Base-by-base conservation (phyloP, 23 tunicate genomes). In the Aplidium turbinatum region DNA sequence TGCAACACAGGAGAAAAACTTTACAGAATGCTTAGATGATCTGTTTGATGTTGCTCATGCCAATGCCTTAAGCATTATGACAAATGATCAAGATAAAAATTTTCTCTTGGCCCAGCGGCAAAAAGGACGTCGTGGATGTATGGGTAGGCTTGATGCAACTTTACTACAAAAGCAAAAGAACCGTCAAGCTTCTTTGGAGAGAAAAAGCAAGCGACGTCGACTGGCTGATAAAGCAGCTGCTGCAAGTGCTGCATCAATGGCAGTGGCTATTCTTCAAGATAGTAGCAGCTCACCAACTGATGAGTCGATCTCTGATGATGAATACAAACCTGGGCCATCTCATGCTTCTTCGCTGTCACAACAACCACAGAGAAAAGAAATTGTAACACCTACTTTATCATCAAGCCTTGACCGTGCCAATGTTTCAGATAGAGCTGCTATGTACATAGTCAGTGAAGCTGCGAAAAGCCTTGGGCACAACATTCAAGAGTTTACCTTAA, bases 21-120 rank as follows among this genome's bases (percentile, higher is more conserved):
- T 60, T 31, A 60, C 30, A 4, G 67, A 60, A 28, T 31, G 9
- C 6, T 60, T 54, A 25, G 60, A 54, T 25, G 19, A 28, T 5
- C 67, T 60, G 4, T 60, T 60, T 29, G 67, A 60, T 60, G 67
- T 60, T 26, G 67, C 67, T 4, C 67, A 60, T 60, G 67, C 67
- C 5, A 16, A 60, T 9, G 67, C 67, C 5, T 31, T 60, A 30
- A 5, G 3, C 67, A 29, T 4, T 5, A 60, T 60, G 67, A 53
- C 60, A 19, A 53, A 53, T 53, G 60, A 53, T 19, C 20, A 53
- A 53, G 60, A 53, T 27, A 53, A 53, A 53, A 53, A 53, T 24
- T 53, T 53, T 53, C 60, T 53, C 4, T 53, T 53, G 60, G 60
- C 60, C n/a, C n/a, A n/a, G n/a, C n/a, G 16, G 16, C 48, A 42